Base-by-base conservation (phyloP, 2,888 invertebrate species). In the Anoncus sp. region DNA sequence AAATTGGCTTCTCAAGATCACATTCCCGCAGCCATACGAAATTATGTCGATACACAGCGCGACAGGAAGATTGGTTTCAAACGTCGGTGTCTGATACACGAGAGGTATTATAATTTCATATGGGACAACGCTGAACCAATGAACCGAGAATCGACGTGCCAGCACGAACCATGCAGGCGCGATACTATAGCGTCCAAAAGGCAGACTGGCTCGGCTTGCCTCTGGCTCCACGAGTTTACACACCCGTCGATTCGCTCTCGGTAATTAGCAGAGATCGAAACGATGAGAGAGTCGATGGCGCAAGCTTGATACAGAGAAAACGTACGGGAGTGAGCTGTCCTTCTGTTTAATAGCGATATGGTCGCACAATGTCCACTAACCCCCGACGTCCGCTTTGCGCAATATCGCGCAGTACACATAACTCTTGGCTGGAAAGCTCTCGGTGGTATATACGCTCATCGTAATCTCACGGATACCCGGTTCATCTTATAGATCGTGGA, bases 181-280 rank as follows among this genome's bases (percentile, higher is more conserved):
- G 20, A 20, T 20, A 31, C 35, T 14, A n/a, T n/a, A n/a, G 47
- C 35, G 20, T 62, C 43, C 43, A 16, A 27, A 27, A 16, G 27
- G 16, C 16, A 45, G 31, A 18, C 6, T 24, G 45, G 2, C 14
- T 31, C 18, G 20, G 20, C 20, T 65, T 35, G 18, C 45, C 45
- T 16, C 16, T 43, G 45, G 60, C 63, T n/a, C 6, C 22, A 18
- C 31, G 10, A 35, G 63, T 27, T 38, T 35, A 43, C 35, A 62
- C 35, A 67, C 47, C 66, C 71, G 73, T 78, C 66, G 73, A 57
- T 76, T 67, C 63, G 55, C 75, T 79, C 78, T 82, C 71, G 77
- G 78, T 81, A 83, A 83, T 82, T 82, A 82, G 82, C 76, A 55
- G 75, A 80, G 79, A 80, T 79, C 80, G 80, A 77, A 77, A 75